Evolutionary conservation across 2,797 vertebrate genomes (phyloP), one percentile per base, ranked within the genome.

Genomic region (Pseudochromis fuscus): DNA sequence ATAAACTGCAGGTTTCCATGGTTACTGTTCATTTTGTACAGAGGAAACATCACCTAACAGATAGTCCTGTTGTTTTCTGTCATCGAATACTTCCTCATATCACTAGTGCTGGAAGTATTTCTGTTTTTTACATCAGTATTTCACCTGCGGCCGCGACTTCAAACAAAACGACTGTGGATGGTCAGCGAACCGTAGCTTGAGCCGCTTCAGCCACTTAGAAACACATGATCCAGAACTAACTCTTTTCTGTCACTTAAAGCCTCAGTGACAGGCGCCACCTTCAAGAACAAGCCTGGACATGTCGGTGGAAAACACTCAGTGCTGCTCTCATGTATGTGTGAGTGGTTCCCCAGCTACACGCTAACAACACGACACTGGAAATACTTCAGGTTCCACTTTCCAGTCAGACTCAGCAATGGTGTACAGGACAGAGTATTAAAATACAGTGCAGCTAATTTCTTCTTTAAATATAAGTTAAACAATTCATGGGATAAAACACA

Each of bases 161-260:
- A 48, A 42, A 19, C 3, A 18, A 16, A 45, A 12, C 8, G 7
- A 53, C 24, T 61, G 35, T 64, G 1, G 38, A 13, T 67, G 68
- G 18, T 65, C 65, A 58, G 56, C 64, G 62, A 78, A 46, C 78
- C 1, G 46, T n/a, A 46, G 23, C 31, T 13, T 28, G 52, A 67
- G 53, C 52, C 44, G 33, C 40, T 59, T 40, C 61, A 61, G 69
- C 64, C 73, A 44, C 79, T 74, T 67, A 31, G 56, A 63, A 82
- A 71, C 74, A 59, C 72, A 23, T 58, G 76, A 82, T 51, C 79
- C 82, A 64, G 51, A 68, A 79, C 75, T 58, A 75, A 82, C 53
- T 45, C 37, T 64, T 49, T 44, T 65, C 24, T 48, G 24, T 67
- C 50, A 24, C 18, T 59, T 62, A n/a, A 75, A 80, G 65, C 33